These are phyloP conservation scores for Fringilla coelebs DNA, from an alignment of 2,797 vertebrate species.

Conservation along the genomic window DNA sequence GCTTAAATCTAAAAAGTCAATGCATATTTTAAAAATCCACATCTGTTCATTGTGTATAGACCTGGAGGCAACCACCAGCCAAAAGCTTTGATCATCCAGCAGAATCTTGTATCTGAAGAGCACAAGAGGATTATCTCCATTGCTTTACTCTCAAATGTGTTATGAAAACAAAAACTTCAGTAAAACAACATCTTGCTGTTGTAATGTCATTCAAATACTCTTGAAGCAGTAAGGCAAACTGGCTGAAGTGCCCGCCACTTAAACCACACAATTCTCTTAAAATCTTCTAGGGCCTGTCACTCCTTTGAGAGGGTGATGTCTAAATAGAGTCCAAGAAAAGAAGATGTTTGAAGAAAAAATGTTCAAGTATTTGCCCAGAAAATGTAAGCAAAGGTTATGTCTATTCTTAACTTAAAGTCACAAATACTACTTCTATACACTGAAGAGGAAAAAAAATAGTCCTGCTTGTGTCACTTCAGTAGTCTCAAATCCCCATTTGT, in stretches of 20 bases:
- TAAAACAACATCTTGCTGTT: not conserved
- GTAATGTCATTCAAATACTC: not conserved
- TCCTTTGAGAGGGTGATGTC: not conserved
- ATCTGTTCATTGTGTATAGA: constrained; percentile 29
- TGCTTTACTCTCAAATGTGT: not conserved
- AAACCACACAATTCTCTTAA: not conserved
- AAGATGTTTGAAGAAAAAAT: not conserved
- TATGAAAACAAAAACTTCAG: not conserved
- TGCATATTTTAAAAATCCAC: not conserved
- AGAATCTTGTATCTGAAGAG: not conserved
- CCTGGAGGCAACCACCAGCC: constrained; percentile 23
- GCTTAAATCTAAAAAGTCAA: not conserved
- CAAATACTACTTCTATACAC: not conserved
- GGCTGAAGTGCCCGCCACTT: not conserved
- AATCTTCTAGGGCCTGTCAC: not conserved
- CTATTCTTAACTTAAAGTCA: not conserved
- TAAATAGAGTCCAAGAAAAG: not conserved
- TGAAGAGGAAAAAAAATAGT: not conserved
- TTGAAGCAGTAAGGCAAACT: not conserved
- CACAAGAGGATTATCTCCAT: not conserved
- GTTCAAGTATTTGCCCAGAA: not conserved
- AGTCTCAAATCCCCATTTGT: not conserved
- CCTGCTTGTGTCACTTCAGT: not conserved
- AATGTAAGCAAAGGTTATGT: not conserved
- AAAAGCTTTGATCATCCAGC: constrained; percentile 49